Evolutionary conservation across 2,113 vertebrate species (phyloP).

Genomic region (Scomber colias): DNA sequence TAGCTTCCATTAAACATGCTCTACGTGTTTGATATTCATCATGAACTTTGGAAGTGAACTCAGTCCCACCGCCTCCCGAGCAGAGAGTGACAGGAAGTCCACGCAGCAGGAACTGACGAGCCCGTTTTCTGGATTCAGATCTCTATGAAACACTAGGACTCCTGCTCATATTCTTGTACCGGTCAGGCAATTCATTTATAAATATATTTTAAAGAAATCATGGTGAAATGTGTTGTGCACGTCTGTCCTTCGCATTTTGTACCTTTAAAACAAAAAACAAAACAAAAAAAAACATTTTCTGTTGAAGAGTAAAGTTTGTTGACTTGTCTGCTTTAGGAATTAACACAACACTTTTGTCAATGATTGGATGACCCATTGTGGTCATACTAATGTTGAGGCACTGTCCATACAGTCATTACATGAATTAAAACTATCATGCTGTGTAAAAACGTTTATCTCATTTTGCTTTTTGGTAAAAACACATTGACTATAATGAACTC

Average conservation of each 20-base stretch:
- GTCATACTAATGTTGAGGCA: slow-evolving; percentile 25
- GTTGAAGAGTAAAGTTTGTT: slow-evolving; percentile 30
- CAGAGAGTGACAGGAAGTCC: neutral
- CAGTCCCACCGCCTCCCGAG: neutral
- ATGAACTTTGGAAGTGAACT: slow-evolving; percentile 39
- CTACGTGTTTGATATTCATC: slow-evolving; percentile 48
- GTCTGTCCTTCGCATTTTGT: slow-evolving; percentile 61
- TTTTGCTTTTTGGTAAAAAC: slow-evolving; percentile 7
- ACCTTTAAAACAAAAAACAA: slow-evolving; percentile 33
- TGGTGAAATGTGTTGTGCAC: slow-evolving; percentile 55
- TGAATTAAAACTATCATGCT: slow-evolving; percentile 51
- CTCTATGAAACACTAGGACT: slow-evolving; percentile 7
- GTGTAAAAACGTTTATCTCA: slow-evolving; percentile 30
- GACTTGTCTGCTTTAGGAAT: slow-evolving; percentile 35
- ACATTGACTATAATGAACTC: too few relatives aligned
- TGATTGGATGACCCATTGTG: slow-evolving; percentile 16
- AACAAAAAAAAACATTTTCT: slow-evolving; percentile 7
- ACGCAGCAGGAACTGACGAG: slow-evolving; percentile 1
- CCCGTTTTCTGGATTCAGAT: slow-evolving; percentile 39
- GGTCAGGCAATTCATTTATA: slow-evolving; percentile 33
- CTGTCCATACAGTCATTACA: slow-evolving; percentile 36
- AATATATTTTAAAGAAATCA: slow-evolving; percentile 51
- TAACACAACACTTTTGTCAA: slow-evolving; percentile 14
- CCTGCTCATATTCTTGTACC: slow-evolving; percentile 10
- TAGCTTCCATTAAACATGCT: slow-evolving; percentile 47